These are phyloP conservation scores for Penelope pileata DNA, from an alignment of 2,113 vertebrate genomes.

Conservation along the genomic window DNA sequence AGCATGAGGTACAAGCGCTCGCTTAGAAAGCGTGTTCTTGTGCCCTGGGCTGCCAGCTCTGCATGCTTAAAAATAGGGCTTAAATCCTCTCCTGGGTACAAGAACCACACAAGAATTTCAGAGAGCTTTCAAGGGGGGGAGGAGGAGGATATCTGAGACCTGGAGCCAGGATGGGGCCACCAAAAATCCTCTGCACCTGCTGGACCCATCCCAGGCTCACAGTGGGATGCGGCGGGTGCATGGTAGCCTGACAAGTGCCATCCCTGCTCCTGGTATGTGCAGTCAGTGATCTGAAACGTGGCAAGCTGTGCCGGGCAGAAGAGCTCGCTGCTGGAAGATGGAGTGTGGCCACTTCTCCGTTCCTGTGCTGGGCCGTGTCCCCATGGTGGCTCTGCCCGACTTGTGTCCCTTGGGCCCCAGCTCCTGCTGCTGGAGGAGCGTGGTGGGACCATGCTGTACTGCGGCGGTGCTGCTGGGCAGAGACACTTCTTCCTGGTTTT, in stretches of 20 bases:
- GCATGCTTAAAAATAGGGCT: slow-evolving; percentile 55
- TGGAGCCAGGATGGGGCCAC: background rate
- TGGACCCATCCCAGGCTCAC: background rate
- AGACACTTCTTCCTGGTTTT: background rate
- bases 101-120: background rate
- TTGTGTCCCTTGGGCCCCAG: background rate
- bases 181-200: slow-evolving; percentile 19
- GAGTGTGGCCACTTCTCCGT: background rate
- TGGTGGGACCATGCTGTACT: background rate
- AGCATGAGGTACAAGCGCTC: background rate
- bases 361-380: fast-evolving
- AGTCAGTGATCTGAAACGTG: background rate
- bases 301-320: background rate
- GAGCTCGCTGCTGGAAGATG: background rate
- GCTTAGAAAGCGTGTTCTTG: background rate
- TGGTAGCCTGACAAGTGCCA: background rate
- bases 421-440: background rate
- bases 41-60: slow-evolving; percentile 6
- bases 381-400: background rate
- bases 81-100: slow-evolving; percentile 24
- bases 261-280: background rate
- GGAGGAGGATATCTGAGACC: slow-evolving; percentile 13
- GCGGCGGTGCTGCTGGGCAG: no score
- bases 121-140: background rate
- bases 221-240: background rate